Base-by-base conservation (phyloP, 2,888 invertebrate genomes). In the Agrochola circellaris region DNA sequence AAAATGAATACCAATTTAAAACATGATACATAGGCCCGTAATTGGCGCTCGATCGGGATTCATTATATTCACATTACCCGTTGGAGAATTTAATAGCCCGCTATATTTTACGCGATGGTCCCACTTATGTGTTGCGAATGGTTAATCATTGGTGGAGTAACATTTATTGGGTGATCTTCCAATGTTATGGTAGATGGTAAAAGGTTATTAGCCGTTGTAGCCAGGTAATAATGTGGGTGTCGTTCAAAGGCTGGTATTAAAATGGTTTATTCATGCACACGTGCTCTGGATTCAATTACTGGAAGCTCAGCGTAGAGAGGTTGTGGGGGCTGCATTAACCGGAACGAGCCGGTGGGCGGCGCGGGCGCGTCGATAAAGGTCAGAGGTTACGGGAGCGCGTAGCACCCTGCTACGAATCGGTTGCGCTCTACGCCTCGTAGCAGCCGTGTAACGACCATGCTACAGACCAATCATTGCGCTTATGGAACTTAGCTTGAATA, bases 261-360 rank as follows among this genome's bases (percentile, higher is more conserved):
- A 90, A 93, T 92, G 90, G 91, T 91, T 93, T 93, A 93, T 94
- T 92, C 93, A 93, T 93, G 91, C 92, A 90, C 91, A 92, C 90
- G 90, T 92, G 92, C 88, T 90, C 88, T 87, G 86, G 89, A 93
- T 94, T 94, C 91, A 95, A 94, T 95, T 93, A 93, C 91, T 89
- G 87, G 84, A 88, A 92, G 89, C 89, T 87, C 78, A 87, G 87
- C 70, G 75, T 78, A 79, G 83, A 84, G 84, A 81, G 84, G 79
- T 45, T 79, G 84, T 84, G 88, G 86, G 79, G 86, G 89, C 78
- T 88, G 87, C 85, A 89, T 89, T 91, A 90, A 87, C 87, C 88
- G 87, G 89, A 90, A 89, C 87, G 88, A 81, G 83, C 75, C 77
- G 71, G 81, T 80, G 87, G 84, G 86, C 76, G 82, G 77, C 79